Percentiles rank a stretch among this genome's conserved stretches.
Evolutionary conservation across 2,797 vertebrate genomes (phyloP).

Genomic region (Setipinna tenuifilis): DNA sequence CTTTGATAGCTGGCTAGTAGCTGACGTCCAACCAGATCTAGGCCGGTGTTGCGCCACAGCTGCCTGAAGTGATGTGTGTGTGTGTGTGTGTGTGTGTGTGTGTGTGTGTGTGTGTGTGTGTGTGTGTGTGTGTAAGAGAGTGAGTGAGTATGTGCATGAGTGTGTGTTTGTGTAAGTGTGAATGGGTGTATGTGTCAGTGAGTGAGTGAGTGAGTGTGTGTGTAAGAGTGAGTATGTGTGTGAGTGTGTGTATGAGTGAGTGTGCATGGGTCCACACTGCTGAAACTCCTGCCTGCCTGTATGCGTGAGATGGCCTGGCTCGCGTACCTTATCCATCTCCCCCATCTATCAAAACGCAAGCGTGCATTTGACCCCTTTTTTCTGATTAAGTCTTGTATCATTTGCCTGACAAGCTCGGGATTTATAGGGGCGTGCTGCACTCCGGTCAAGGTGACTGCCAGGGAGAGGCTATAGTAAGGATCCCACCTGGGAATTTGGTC

Average conservation of each 20-base stretch:
- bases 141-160: neutral
- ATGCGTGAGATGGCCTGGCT: constrained; percentile 20
- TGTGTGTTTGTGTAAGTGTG: neutral
- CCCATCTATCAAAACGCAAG: constrained; percentile 55
- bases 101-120: constrained; percentile 10
- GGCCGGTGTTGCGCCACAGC: neutral
- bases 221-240: neutral
- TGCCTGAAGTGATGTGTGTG: neutral
- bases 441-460: constrained; percentile 58
- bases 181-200: neutral
- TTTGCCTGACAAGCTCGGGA: constrained; percentile 59
- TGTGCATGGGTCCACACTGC: too few species aligned
- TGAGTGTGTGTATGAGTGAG: neutral
- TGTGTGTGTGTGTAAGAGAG: neutral
- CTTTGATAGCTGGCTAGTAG: neutral
- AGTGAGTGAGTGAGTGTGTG: neutral
- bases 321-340: constrained; percentile 38
- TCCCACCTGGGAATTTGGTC: constrained; percentile 63
- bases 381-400: constrained; percentile 68
- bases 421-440: constrained; percentile 45
- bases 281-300: neutral
- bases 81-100: neutral
- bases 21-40: neutral
- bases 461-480: constrained; percentile 30
- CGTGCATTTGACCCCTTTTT: constrained; percentile 61